These are phyloP conservation scores for Heliangelus exortis DNA, from an alignment of 2,797 vertebrate genomes.

Conservation along the genomic window DNA sequence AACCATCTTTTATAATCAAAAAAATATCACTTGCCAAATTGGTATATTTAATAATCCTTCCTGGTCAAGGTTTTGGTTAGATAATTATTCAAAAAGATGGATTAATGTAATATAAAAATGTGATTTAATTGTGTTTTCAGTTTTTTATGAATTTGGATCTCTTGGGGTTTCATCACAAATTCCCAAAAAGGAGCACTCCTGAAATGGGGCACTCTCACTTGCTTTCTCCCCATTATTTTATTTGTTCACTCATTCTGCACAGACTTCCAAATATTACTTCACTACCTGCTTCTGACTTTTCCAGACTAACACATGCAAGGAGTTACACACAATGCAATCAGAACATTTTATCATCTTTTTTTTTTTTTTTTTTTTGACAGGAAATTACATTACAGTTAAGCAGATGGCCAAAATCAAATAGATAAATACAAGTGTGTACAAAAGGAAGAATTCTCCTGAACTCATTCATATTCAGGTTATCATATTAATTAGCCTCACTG, in stretches of 20 bases:
- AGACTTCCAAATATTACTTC: background rate
- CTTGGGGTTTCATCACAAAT: background rate
- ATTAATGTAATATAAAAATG: background rate
- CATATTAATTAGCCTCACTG: slow-evolving; percentile 52
- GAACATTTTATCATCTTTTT: slow-evolving; percentile 49
- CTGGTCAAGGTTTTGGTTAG: background rate
- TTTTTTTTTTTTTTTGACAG: slow-evolving; percentile 41
- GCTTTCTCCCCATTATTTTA: background rate
- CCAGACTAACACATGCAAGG: background rate
- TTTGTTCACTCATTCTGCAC: background rate
- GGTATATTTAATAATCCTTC: background rate
- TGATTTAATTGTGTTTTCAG: background rate
- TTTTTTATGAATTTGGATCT: background rate
- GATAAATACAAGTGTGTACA: slow-evolving; percentile 66
- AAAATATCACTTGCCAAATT: background rate
- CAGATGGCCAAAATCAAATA: slow-evolving; percentile 70
- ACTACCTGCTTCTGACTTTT: slow-evolving; percentile 5
- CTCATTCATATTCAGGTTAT: slow-evolving; percentile 47
- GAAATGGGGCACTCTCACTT: background rate
- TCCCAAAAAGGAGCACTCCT: background rate
- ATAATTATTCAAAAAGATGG: background rate
- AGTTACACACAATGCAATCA: slow-evolving; percentile 29
- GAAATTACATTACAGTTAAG: slow-evolving; percentile 74
- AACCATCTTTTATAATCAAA: background rate
- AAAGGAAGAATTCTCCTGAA: slow-evolving; percentile 50